These are phyloP conservation scores for Euclidia mi DNA, from an alignment of 2,888 invertebrate species.

Conservation along the genomic window DNA sequence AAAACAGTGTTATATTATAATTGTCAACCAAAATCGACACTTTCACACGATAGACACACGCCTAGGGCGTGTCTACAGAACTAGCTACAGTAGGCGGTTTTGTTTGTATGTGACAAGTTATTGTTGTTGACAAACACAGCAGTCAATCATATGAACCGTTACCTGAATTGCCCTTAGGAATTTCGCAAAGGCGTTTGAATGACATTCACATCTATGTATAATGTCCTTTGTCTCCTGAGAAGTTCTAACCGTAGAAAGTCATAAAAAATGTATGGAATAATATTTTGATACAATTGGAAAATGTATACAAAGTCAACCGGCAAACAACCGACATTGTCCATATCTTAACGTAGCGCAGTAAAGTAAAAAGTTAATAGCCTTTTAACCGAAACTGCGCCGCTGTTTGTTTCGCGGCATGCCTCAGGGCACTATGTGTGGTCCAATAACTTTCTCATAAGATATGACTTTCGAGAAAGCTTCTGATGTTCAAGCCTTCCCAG, in stretches of 20 bases:
- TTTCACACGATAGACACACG: conserved; percentile 1
- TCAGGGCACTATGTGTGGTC: conserved; percentile 18
- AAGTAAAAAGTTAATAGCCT: background rate
- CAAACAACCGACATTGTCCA: no score
- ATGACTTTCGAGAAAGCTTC: conserved; percentile 12
- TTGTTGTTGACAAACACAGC: conserved; percentile 6
- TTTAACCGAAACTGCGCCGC: background rate
- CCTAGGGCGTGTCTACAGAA: background rate
- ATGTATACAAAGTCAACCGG: no score
- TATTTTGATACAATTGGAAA: no score
- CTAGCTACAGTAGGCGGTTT: conserved; percentile 2
- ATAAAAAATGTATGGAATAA: no score
- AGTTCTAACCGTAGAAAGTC: no score
- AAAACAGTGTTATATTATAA: background rate
- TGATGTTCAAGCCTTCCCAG: conserved; percentile 4
- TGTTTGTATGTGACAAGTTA: conserved; percentile 2
- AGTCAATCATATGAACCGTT: background rate
- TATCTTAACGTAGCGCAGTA: no score
- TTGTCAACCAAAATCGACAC: background rate
- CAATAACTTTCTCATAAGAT: conserved; percentile 18
- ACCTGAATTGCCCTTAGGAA: no score
- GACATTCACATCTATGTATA: background rate
- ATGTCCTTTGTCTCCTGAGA: no score
- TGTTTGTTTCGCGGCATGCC: background rate
- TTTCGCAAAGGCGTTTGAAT: background rate